Evolutionary conservation across 1,140 invertebrate species (phyloP).

Genomic region (Platorchestia sp.): DNA sequence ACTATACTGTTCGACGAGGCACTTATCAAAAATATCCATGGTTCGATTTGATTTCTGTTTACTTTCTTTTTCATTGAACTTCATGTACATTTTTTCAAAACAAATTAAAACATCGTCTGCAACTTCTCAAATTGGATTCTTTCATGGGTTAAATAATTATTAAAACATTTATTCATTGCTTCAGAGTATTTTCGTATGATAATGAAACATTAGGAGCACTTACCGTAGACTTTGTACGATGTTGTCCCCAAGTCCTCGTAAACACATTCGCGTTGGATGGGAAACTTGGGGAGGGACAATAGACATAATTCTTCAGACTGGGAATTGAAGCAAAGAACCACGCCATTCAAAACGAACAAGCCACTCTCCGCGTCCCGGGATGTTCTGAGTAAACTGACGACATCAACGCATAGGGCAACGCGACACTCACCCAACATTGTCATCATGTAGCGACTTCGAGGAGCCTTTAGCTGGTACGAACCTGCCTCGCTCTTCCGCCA

Average conservation of each 20-base stretch:
- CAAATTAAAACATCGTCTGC: no score
- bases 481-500: neutral
- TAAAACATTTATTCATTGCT: neutral
- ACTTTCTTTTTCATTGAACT: no score
- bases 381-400: neutral
- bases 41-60: no score
- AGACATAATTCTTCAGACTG: neutral
- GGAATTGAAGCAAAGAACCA: neutral
- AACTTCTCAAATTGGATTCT: neutral
- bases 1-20: no score
- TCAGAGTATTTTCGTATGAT: neutral
- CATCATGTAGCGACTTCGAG: neutral
- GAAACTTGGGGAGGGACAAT: neutral
- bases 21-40: no score
- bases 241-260: neutral
- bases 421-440: neutral
- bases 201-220: neutral
- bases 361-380: neutral
- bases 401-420: neutral
- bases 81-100: no score
- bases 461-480: neutral
- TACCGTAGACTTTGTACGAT: neutral
- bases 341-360: neutral
- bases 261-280: neutral
- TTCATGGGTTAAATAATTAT: neutral